These are phyloP conservation scores for Tetropium fuscum DNA, from an alignment of 2,888 invertebrate species.

Conservation along the genomic window DNA sequence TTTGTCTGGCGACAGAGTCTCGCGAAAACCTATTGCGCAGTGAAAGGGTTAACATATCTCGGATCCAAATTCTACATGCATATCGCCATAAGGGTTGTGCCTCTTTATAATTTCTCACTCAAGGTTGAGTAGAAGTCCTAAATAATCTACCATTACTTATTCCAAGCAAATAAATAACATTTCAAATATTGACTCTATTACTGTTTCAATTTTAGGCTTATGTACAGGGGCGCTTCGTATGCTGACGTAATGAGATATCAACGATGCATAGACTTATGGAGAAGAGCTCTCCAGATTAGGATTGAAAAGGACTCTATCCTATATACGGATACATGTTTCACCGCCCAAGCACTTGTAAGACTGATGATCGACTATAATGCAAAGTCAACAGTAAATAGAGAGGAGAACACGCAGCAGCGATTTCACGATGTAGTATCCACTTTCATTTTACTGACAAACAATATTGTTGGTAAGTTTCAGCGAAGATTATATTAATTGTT, in stretches of 20 bases:
- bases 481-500: not conserved
- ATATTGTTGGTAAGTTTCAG: conserved; percentile 66
- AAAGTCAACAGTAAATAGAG: conserved; percentile 69
- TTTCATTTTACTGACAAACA: conserved; percentile 75
- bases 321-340: conserved; percentile 85
- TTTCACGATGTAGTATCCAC: conserved; percentile 80
- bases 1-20: too few species aligned
- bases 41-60: too few species aligned
- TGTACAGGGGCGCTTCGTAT: conserved; percentile 76
- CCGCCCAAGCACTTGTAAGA: conserved; percentile 87
- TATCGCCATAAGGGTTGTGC: too few species aligned
- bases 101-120: too few species aligned
- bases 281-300: conserved; percentile 83
- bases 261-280: conserved; percentile 90
- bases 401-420: conserved; percentile 69
- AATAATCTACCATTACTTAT: too few species aligned
- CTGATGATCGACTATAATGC: conserved; percentile 82
- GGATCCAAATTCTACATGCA: too few species aligned
- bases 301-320: conserved; percentile 83
- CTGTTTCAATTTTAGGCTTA: conserved; percentile 55
- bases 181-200: too few species aligned
- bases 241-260: conserved; percentile 82
- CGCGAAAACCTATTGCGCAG: too few species aligned
- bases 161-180: too few species aligned
- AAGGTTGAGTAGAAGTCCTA: too few species aligned